Base-by-base conservation (phyloP, 92 coral and sea anemone species). In the Scolanthus callimorphus region DNA sequence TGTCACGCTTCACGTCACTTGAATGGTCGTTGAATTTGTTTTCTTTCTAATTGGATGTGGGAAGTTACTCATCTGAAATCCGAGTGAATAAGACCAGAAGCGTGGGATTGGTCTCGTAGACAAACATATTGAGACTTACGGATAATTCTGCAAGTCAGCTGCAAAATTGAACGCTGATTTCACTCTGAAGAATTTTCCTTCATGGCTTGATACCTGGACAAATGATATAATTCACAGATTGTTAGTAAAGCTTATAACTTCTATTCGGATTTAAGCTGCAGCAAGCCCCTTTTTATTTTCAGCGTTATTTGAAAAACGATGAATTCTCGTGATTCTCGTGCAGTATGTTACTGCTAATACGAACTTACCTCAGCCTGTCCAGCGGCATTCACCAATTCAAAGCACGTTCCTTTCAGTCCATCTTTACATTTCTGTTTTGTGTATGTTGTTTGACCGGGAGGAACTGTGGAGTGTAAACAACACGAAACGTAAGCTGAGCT, bases 391-490 rank as follows among this genome's bases (percentile, higher is more conserved):
- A 92, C 98, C 51, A 92, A 76, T 54, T 92, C 98, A 68, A 92
- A 92, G 69, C 98, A 92, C 17, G 98, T 96, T 59, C 91, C 91
- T 63, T 89, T 89, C 1, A 86, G 85, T 2, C 98, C 98, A 81
- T 92, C 98, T 70, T 88, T 85, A 34, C 98, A 92, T 51, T 88
- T 92, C 71, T 92, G 98, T 74, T 92, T 92, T 15, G 98, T 92
- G 77, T 92, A 92, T 63, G 86, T 88, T 34, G 98, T 92, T 70
- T 92, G 98, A 19, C 98, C 98, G 20, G 85, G 86, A 41, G 98
- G 98, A 28, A 92, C 98, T 92, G 68, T n/a, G 10, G 27, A 28
- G 15, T n/a, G n/a, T n/a, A n/a, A n/a, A n/a, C n/a, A n/a, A n/a
- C n/a, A n/a, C n/a, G n/a, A n/a, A n/a, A n/a, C n/a, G n/a, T n/a